phyloP scores from a whole-genome alignment of 2,113 vertebrate species.

The Uria lomvia region DNA sequence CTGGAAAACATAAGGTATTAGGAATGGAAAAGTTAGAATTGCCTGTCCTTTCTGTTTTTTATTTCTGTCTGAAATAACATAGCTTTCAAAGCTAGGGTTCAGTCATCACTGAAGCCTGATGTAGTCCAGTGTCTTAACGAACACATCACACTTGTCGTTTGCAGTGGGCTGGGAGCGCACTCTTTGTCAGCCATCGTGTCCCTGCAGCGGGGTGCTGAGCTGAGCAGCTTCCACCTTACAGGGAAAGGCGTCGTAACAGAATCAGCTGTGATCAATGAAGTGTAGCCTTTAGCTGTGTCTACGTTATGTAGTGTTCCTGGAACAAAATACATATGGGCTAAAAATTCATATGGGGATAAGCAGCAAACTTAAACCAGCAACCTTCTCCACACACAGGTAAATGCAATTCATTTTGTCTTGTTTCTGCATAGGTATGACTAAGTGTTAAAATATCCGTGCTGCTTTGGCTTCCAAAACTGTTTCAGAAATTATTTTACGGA shows the following conservation, averaged over 20 bases:
- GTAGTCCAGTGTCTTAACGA: neutral
- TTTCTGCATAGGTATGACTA: neutral
- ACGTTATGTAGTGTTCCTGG: neutral
- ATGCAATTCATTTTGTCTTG: neutral
- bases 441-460: neutral
- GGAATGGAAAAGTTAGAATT: neutral
- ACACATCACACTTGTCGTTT: neutral
- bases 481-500: neutral
- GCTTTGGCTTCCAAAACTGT: neutral
- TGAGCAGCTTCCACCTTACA: neutral
- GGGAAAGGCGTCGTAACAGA: neutral
- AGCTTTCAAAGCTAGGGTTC: neutral
- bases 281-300: neutral
- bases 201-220: neutral
- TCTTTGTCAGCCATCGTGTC: neutral
- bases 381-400: neutral
- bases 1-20: neutral
- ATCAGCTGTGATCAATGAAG: neutral
- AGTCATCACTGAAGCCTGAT: neutral
- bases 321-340: neutral
- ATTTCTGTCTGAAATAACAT: neutral
- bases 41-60: neutral
- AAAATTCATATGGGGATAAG: neutral
- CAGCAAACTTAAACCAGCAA: neutral
- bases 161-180: neutral